These are phyloP conservation scores for Hirtodrosophila duncani DNA, from an alignment of 2,888 invertebrate genomes.

Conservation along the genomic window DNA sequence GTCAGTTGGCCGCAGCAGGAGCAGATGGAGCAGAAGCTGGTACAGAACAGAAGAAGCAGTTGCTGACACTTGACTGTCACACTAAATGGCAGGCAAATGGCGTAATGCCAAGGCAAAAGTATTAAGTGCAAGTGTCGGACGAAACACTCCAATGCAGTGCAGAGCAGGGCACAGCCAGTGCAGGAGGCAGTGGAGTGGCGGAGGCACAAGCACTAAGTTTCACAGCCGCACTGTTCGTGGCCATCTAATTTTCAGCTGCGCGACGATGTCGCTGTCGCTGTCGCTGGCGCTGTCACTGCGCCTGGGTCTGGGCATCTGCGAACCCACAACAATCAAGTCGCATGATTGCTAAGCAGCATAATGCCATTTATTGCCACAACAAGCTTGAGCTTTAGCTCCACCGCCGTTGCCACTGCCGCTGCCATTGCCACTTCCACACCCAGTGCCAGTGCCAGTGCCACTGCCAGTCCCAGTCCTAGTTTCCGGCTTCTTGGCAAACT, in stretches of 20 bases:
- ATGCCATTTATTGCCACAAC: slow-evolving; percentile 64
- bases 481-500: slow-evolving; percentile 3
- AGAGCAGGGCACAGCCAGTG: slow-evolving; percentile 13
- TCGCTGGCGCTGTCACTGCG: not conserved
- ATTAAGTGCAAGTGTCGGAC: slow-evolving; percentile 24
- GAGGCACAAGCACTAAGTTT: not conserved
- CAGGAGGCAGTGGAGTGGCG: slow-evolving; percentile 12
- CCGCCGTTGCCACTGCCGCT: not conserved
- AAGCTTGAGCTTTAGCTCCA: slow-evolving; percentile 17
- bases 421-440: not conserved
- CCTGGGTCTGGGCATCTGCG: not conserved
- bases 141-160: no score
- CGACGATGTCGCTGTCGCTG: slow-evolving; percentile 2
- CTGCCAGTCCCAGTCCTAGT: not conserved
- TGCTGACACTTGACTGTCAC: slow-evolving; percentile 19
- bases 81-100: slow-evolving; percentile 34
- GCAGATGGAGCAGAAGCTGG: slow-evolving; percentile 12
- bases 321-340: slow-evolving; percentile 51
- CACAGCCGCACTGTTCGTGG: slow-evolving; percentile 13
- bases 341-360: slow-evolving; percentile 67
- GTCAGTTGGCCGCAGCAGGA: slow-evolving; percentile 32
- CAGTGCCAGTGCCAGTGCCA: slow-evolving; percentile 1
- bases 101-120: slow-evolving; percentile 12
- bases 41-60: slow-evolving; percentile 4
- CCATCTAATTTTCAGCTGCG: slow-evolving; percentile 41